phyloP scores from a whole-genome alignment of 2,888 invertebrate species.

The Myopa tessellatipennis region DNA sequence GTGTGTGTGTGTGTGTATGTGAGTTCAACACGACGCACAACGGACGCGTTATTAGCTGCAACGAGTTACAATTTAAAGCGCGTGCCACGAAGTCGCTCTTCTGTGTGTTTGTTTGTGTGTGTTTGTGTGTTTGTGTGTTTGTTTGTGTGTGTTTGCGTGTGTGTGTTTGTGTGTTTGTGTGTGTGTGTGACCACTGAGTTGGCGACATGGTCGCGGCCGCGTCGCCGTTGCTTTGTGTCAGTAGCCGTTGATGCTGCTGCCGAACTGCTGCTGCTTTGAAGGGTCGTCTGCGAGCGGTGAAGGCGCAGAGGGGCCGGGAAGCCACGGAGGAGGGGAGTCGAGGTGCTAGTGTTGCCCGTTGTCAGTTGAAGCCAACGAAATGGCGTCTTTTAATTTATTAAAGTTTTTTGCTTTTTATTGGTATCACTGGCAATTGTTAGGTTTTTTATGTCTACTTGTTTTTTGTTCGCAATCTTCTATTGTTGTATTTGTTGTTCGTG shows the following conservation, averaged over 20 bases:
- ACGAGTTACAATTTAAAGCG: slow-evolving; percentile 6
- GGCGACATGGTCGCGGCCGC: slow-evolving; percentile 2
- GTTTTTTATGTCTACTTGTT: not conserved
- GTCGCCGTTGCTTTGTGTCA: not conserved
- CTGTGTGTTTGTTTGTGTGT: too few species aligned
- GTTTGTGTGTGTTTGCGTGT: not conserved
- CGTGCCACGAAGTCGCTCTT: not conserved
- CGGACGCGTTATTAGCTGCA: slow-evolving; percentile 24
- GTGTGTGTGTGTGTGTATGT: not conserved
- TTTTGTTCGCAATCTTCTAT: not conserved
- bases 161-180: too few species aligned
- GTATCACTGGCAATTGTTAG: not conserved
- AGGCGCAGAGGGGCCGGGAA: not conserved
- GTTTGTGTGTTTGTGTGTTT: too few species aligned
- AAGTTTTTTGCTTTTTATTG: slow-evolving; percentile 27
- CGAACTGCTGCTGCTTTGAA: too few species aligned
- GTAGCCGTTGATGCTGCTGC: not conserved
- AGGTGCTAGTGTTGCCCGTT: not conserved
- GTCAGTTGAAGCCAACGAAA: slow-evolving; percentile 19
- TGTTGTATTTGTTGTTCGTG: too few species aligned
- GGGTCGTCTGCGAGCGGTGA: not conserved
- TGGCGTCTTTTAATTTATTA: slow-evolving; percentile 42
- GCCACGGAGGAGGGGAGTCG: not conserved
- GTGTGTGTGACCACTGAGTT: not conserved
- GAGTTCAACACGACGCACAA: not conserved